Percentiles rank a stretch among this genome's conserved stretches.
phyloP scores from a whole-genome alignment of 2,888 invertebrate species.

The Leucoma salicis region DNA sequence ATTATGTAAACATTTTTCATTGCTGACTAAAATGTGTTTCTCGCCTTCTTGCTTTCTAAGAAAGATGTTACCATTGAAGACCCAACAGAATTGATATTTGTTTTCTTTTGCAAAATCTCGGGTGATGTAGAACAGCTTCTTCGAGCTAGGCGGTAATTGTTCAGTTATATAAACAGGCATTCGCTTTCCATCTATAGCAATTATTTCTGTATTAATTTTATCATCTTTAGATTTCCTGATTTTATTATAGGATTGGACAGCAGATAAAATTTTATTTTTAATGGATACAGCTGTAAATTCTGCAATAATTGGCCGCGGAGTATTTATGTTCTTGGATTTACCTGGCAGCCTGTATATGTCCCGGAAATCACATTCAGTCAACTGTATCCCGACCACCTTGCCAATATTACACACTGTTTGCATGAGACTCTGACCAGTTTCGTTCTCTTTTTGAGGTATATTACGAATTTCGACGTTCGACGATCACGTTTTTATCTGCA shows the following conservation, averaged over 20 bases:
- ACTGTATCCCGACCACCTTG: background rate
- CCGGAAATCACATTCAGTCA: background rate
- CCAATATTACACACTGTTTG: background rate
- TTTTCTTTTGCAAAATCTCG: background rate
- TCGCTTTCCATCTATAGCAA: background rate
- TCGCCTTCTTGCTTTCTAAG: background rate
- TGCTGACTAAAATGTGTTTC: background rate
- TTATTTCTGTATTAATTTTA: background rate
- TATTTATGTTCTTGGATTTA: background rate
- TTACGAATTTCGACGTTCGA: too few species aligned
- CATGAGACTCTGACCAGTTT: background rate
- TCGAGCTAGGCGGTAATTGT: background rate
- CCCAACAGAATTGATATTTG: background rate
- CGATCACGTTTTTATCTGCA: too few species aligned
- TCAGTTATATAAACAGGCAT: background rate
- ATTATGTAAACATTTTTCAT: background rate
- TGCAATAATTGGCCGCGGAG: background rate
- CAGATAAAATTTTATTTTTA: background rate
- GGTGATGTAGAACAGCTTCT: background rate
- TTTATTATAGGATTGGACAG: background rate
- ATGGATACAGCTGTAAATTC: background rate
- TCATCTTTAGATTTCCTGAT: background rate
- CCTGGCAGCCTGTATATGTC: background rate
- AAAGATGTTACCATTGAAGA: background rate
- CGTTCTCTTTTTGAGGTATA: background rate